Evolutionary conservation across 1,140 invertebrate species (phyloP).

Genomic region (Brachionus calyciflorus): DNA sequence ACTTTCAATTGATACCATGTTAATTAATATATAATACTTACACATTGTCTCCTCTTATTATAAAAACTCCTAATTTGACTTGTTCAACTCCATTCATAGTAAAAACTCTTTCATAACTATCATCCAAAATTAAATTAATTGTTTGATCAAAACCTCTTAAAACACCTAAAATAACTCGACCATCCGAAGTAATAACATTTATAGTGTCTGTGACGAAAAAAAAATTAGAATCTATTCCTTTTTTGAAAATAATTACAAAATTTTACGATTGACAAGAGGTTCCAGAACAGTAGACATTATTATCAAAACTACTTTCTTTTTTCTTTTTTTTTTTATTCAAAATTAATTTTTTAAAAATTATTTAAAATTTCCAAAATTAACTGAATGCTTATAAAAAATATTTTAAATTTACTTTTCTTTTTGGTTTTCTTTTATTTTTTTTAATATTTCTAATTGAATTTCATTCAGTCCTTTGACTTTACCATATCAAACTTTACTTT

Average conservation of each 20-base stretch:
- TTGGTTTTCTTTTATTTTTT: too few species aligned
- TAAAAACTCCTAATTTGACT: constrained; percentile 90
- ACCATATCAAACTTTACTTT: too few species aligned
- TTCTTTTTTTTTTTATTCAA: background rate
- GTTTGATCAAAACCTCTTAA: constrained; percentile 94
- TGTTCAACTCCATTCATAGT: constrained; percentile 88
- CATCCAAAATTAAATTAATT: constrained; percentile 93
- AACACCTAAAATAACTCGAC: constrained; percentile 63
- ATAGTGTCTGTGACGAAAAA: background rate
- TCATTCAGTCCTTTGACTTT: too few species aligned
- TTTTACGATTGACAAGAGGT: constrained; percentile 34
- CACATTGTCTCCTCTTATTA: constrained; percentile 95
- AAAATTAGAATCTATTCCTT: background rate
- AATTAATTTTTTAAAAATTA: background rate
- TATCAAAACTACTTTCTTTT: background rate
- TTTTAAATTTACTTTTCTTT: too few species aligned
- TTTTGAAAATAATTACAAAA: background rate
- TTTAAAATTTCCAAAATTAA: too few species aligned
- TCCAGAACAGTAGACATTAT: constrained; percentile 43
- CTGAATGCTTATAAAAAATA: too few species aligned
- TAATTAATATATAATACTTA: background rate
- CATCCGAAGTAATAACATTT: constrained; percentile 37
- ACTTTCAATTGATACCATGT: too few species aligned
- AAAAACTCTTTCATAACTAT: constrained; percentile 94
- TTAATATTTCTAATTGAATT: too few species aligned